phyloP scores from a whole-genome alignment of 2,888 invertebrate species.

The Pyrocoelia pectoralis region DNA sequence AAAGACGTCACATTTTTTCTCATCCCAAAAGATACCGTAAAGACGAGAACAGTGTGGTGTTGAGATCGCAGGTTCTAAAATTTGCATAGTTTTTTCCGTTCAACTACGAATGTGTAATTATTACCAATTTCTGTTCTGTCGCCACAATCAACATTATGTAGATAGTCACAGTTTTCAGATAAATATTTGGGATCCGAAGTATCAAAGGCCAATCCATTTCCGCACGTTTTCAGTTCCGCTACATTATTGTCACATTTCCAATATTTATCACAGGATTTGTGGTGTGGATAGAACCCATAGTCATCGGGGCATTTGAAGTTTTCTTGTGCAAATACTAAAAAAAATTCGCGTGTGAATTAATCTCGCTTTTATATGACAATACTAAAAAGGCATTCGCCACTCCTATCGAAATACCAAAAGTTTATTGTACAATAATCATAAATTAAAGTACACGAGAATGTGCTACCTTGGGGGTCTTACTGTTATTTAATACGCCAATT shows the following conservation, averaged over 20 bases:
- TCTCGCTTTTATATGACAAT: background rate
- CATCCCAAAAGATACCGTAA: constrained; percentile 93
- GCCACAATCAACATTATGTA: constrained; percentile 93
- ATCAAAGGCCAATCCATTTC: constrained; percentile 93
- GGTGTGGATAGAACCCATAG: constrained; percentile 93
- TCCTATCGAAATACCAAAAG: no score
- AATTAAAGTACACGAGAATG: no score
- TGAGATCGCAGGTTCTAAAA: constrained; percentile 81
- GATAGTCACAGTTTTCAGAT: constrained; percentile 94
- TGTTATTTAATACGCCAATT: background rate
- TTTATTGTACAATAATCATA: no score
- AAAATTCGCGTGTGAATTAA: constrained; percentile 34
- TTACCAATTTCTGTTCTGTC: constrained; percentile 86
- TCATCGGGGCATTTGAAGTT: constrained; percentile 93
- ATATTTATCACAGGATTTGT: constrained; percentile 90
- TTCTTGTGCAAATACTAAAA: constrained; percentile 78
- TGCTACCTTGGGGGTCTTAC: background rate
- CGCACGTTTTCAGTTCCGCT: constrained; percentile 91
- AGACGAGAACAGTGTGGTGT: constrained; percentile 85
- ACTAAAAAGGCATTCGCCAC: no score
- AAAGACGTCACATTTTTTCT: constrained; percentile 89
- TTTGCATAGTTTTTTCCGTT: constrained; percentile 13
- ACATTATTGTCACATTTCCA: constrained; percentile 93
- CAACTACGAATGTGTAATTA: constrained; percentile 39
- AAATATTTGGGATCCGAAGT: constrained; percentile 87